Evolutionary conservation across 1,140 invertebrate species (phyloP).

Genomic region (Rhynchophorus ferrugineus): DNA sequence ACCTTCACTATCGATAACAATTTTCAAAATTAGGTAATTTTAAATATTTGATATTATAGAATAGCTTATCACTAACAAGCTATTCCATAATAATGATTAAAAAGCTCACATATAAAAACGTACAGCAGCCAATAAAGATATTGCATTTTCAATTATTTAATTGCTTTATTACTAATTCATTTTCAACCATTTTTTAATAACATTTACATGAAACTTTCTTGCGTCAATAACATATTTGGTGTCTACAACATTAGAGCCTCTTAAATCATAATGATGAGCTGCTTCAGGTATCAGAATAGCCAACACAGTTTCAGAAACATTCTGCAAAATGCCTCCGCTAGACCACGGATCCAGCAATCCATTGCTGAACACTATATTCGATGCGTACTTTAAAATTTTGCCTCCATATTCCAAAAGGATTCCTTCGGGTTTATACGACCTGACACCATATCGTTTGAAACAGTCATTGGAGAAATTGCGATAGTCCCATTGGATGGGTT

Average conservation of each 20-base stretch:
- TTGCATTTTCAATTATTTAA: background rate
- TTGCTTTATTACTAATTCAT: background rate
- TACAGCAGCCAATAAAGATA: background rate
- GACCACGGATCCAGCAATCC: constrained; percentile 90
- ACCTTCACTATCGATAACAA: background rate
- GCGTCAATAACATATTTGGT: constrained; percentile 61
- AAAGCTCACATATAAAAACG: background rate
- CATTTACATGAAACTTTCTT: constrained; percentile 56
- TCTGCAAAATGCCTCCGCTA: constrained; percentile 72
- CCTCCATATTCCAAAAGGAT: constrained; percentile 76
- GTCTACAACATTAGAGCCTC: constrained; percentile 62
- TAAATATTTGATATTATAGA: background rate
- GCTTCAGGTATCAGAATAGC: constrained; percentile 79
- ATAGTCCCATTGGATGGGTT: constrained; percentile 66
- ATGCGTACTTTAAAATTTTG: constrained; percentile 55
- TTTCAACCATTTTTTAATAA: constrained; percentile 57
- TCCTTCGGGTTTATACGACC: constrained; percentile 51
- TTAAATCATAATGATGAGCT: constrained; percentile 91
- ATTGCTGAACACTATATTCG: constrained; percentile 89
- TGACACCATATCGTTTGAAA: constrained; percentile 54
- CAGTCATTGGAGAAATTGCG: constrained; percentile 59
- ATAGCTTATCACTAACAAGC: background rate
- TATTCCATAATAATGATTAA: background rate
- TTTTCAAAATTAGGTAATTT: background rate
- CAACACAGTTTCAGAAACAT: constrained; percentile 57